phyloP scores from a whole-genome alignment of 2,113 vertebrate genomes.

The Caranx ignobilis region DNA sequence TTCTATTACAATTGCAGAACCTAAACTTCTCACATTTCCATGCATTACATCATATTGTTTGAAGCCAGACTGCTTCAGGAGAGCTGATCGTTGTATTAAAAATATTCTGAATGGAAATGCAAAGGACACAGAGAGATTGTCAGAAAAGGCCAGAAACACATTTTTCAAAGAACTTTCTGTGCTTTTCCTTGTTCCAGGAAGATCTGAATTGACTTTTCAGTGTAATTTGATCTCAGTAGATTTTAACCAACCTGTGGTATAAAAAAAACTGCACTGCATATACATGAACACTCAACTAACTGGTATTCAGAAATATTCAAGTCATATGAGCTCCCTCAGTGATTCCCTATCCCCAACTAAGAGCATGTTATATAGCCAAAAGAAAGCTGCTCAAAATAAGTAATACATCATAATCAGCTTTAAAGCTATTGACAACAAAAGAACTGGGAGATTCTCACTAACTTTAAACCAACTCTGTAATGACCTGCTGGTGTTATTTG shows the following conservation, averaged over 20 bases:
- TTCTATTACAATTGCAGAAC: constrained; percentile 1
- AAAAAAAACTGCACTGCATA: neutral
- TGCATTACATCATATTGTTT: constrained; percentile 42
- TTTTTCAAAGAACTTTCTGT: neutral
- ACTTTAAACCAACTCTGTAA: neutral
- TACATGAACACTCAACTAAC: neutral
- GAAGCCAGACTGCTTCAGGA: constrained; percentile 6
- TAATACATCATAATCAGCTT: neutral
- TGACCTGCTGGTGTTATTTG: neutral
- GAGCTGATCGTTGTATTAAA: constrained; percentile 24
- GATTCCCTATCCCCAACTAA: neutral
- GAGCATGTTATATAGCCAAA: neutral
- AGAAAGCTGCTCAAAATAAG: neutral
- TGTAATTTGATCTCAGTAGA: neutral
- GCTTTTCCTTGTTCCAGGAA: neutral
- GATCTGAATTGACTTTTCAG: neutral
- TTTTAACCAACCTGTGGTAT: neutral
- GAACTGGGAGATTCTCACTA: neutral
- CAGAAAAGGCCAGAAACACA: constrained; percentile 8
- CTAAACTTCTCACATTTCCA: constrained; percentile 35
- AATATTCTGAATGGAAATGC: constrained; percentile 24
- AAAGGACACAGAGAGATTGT: constrained; percentile 5
- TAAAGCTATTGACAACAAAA: neutral
- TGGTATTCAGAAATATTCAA: neutral
- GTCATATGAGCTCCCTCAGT: neutral